A percentile compares a stretch with the other conserved stretches of the same genome.
These are phyloP conservation scores for Sinocyclocheilus grahami DNA, from an alignment of 2,113 vertebrate species.

Conservation along the genomic window DNA sequence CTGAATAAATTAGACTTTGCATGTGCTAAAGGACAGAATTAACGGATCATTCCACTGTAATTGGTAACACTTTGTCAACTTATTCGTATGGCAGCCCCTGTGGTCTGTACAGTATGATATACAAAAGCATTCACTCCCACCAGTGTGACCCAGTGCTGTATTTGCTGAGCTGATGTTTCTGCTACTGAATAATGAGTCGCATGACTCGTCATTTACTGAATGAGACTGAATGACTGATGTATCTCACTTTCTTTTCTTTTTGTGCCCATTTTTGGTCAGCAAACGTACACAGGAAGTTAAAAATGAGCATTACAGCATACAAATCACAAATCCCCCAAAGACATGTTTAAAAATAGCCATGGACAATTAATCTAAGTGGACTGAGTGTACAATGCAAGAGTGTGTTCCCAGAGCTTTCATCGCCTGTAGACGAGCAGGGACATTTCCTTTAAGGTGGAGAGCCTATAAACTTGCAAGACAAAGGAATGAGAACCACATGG, in stretches of 20 bases:
- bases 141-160: neutral
- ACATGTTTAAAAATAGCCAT: constrained; percentile 51
- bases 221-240: constrained; percentile 23
- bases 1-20: constrained; percentile 24
- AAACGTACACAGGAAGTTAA: constrained; percentile 57
- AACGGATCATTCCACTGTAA: neutral
- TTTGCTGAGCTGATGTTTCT: constrained; percentile 26
- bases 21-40: constrained; percentile 24
- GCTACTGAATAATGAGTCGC: constrained; percentile 30
- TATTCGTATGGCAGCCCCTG: neutral
- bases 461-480: constrained; percentile 16
- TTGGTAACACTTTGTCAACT: constrained; percentile 29
- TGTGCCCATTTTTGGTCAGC: constrained; percentile 63
- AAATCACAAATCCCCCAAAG: constrained; percentile 54
- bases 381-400: neutral
- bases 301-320: constrained; percentile 63
- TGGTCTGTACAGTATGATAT: constrained; percentile 18
- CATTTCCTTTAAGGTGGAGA: constrained; percentile 22
- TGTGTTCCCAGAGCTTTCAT: constrained; percentile 35
- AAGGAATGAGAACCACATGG: constrained; percentile 37
- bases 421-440: neutral
- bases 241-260: constrained; percentile 1
- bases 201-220: constrained; percentile 31
- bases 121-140: neutral
- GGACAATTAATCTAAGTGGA: constrained; percentile 13